Percentiles rank a stretch among this genome's conserved stretches.
Evolutionary conservation across 2,113 vertebrate genomes (phyloP).

Genomic region (Deroptyus accipitrinus): DNA sequence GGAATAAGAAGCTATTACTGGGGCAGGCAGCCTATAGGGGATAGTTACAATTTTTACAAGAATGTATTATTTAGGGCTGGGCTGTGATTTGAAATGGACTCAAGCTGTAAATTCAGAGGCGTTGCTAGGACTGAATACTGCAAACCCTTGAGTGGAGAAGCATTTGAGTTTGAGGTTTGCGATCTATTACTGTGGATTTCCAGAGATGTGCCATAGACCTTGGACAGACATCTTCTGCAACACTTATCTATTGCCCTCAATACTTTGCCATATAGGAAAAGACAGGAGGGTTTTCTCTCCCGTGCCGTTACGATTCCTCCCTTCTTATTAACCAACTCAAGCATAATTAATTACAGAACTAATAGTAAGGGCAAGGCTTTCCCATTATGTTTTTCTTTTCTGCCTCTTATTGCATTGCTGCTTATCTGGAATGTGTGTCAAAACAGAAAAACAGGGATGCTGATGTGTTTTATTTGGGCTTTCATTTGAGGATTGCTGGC

Average conservation of each 20-base stretch:
- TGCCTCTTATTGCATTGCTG: background rate
- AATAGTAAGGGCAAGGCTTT: background rate
- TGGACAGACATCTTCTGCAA: background rate
- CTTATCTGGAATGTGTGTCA: background rate
- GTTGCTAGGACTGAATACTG: constrained; percentile 21
- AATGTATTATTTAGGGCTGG: constrained; percentile 48
- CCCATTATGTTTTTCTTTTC: background rate
- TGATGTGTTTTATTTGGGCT: constrained; percentile 8
- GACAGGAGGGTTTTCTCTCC: background rate
- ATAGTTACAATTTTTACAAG: constrained; percentile 38
- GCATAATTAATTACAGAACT: background rate
- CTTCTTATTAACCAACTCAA: background rate
- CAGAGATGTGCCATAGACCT: background rate
- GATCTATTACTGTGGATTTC: constrained; percentile 2
- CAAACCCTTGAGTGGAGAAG: background rate
- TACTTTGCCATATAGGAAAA: background rate
- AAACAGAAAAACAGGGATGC: background rate
- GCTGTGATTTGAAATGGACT: constrained; percentile 21
- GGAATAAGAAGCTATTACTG: constrained; percentile 51
- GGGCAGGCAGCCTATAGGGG: constrained; percentile 41
- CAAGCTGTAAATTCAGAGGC: constrained; percentile 29
- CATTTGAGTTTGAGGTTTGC: background rate
- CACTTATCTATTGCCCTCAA: background rate
- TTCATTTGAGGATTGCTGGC: background rate
- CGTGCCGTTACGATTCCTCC: background rate